Evolutionary conservation across 2,888 invertebrate species (phyloP).

Genomic region (Eupithecia exiguata): DNA sequence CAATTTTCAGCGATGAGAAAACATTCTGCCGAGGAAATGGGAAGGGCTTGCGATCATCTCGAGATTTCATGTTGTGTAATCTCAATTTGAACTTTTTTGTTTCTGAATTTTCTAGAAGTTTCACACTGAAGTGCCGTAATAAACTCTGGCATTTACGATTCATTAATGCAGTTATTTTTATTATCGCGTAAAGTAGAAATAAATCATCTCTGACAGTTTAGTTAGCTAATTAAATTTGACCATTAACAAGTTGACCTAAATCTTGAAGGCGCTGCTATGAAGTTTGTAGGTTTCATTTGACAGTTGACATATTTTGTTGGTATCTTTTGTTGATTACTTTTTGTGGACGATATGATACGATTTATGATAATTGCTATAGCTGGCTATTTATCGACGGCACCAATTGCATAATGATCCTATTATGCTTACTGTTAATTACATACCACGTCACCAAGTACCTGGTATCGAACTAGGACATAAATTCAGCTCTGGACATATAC

Average conservation of each 20-base stretch:
- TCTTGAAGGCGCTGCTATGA: slow-evolving; percentile 3
- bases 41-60: slow-evolving; percentile 24
- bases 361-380: not conserved
- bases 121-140: slow-evolving; percentile 15
- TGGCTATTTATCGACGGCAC: not conserved
- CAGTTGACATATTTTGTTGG: not conserved
- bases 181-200: slow-evolving; percentile 43
- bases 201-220: slow-evolving; percentile 40
- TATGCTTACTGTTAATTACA: slow-evolving; percentile 8
- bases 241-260: slow-evolving; percentile 21
- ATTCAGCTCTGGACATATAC: slow-evolving; percentile 25
- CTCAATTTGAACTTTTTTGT: slow-evolving; percentile 26
- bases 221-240: slow-evolving; percentile 43
- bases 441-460: slow-evolving; percentile 26
- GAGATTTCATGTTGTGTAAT: slow-evolving; percentile 30
- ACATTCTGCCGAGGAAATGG: slow-evolving; percentile 29
- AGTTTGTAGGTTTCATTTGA: not conserved
- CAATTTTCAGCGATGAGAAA: slow-evolving; percentile 35
- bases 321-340: not conserved
- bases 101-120: slow-evolving; percentile 17
- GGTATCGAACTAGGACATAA: slow-evolving; percentile 34
- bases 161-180: slow-evolving; percentile 45
- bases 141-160: slow-evolving; percentile 38
- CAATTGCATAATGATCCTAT: not conserved
- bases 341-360: not conserved